phyloP scores from a whole-genome alignment of 2,113 vertebrate species.

The Nerophis ophidion region DNA sequence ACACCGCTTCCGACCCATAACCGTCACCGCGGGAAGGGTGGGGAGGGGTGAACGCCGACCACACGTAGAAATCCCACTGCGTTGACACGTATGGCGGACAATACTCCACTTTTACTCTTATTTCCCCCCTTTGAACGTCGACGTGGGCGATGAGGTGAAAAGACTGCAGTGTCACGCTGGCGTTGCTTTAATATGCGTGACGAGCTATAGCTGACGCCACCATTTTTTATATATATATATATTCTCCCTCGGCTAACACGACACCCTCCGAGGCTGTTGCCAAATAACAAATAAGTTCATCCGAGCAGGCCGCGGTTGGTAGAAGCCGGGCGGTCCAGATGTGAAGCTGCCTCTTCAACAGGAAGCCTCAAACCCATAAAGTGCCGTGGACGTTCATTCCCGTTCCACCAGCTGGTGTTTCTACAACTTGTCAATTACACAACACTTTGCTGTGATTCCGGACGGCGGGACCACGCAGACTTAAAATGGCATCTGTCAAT shows the following conservation, averaged over 20 bases:
- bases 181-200: conserved; percentile 59
- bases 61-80: conserved; percentile 79
- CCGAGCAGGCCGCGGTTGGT: conserved; percentile 60
- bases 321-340: conserved; percentile 62
- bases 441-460: conserved; percentile 55
- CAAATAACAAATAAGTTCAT: conserved; percentile 49
- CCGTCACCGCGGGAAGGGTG: conserved; percentile 83
- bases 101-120: conserved; percentile 73
- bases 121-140: conserved; percentile 41
- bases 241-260: conserved; percentile 42
- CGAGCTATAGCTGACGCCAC: conserved; percentile 50
- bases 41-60: conserved; percentile 74
- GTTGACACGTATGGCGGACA: conserved; percentile 74
- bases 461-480: conserved; percentile 61
- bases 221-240: conserved; percentile 34
- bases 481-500: conserved; percentile 67
- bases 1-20: conserved; percentile 99
- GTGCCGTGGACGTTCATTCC: conserved; percentile 51
- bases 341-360: conserved; percentile 65
- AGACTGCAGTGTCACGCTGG: conserved; percentile 74
- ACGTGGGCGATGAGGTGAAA: conserved; percentile 50
- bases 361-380: conserved; percentile 72
- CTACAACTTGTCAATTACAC: conserved; percentile 64
- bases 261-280: conserved; percentile 43
- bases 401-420: conserved; percentile 60